Evolutionary conservation across 2,888 invertebrate genomes (phyloP).

Genomic region (Pandemis heparana): DNA sequence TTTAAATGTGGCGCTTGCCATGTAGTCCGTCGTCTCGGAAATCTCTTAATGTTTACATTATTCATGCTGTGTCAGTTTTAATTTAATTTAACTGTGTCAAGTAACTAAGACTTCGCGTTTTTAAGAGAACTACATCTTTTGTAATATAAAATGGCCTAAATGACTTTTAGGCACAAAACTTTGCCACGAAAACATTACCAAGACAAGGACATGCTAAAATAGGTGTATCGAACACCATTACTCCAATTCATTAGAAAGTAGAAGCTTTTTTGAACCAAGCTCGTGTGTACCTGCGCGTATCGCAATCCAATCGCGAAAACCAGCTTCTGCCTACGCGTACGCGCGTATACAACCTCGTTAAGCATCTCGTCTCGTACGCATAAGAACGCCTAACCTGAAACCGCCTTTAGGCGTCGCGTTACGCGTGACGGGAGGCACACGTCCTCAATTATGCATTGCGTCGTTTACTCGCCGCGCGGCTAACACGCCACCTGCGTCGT

Average conservation of each 20-base stretch:
- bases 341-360: not conserved
- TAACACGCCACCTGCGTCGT: constrained; percentile 73
- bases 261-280: no score
- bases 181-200: no score
- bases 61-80: constrained; percentile 18
- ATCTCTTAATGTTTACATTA: constrained; percentile 48
- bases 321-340: not conserved
- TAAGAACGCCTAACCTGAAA: not conserved
- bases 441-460: constrained; percentile 81
- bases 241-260: no score
- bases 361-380: not conserved
- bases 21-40: constrained; percentile 54
- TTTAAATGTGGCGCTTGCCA: constrained; percentile 57
- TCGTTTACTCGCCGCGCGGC: constrained; percentile 66
- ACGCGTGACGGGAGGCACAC: constrained; percentile 64
- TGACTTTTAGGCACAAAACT: no score
- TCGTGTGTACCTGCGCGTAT: no score
- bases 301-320: not conserved
- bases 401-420: constrained; percentile 57
- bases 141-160: no score
- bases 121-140: not conserved
- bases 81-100: constrained; percentile 3
- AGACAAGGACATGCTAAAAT: no score
- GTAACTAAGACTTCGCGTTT: not conserved
- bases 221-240: no score